Evolutionary conservation across 2,888 invertebrate species (phyloP), one percentile per base, ranked within the genome.

Genomic region (Drosophila kuntzei): DNA sequence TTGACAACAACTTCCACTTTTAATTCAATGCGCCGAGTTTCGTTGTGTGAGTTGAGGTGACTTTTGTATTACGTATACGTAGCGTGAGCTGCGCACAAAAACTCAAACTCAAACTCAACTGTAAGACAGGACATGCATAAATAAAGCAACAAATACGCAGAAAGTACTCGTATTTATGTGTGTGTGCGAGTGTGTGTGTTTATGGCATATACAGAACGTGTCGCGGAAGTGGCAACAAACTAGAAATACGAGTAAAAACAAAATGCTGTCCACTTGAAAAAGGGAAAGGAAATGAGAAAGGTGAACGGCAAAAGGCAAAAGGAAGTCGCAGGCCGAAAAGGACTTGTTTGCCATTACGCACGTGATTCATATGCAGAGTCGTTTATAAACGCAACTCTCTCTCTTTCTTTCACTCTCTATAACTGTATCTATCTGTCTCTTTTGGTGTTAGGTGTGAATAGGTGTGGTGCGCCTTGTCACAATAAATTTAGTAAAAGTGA

Each of bases 401-500:
- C 34, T 8, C 9, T 11, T 14, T 3, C 46, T n/a, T 5, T 3
- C 25, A 4, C 22, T n/a, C 32, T 6, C 20, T 2, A n/a, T 32
- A 32, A 5, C 32, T 32, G 4, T 2, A 32, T 11, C n/a, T 16
- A 9, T 34, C 14, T 47, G 41, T 34, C 16, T 3, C 47, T 11
- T 16, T n/a, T 9, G 11, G 32, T 22, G 12, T 36, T 14, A 59
- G 68, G 55, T 60, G 59, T 55, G 71, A 36, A 67, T 71, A 66
- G 70, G 71, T 61, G 64, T 61, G 55, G 66, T 79, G 79, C 61
- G 53, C 64, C 79, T 79, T 90, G 89, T 89, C 89, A 88, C 87
- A 88, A 89, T 88, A 90, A 88, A 88, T 88, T 88, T 83, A 89
- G 68, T 83, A 89, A 90, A 90, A 89, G 86, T 90, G 90, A 90